phyloP scores from a whole-genome alignment of 2,113 vertebrate species.

The Chitala chitala region DNA sequence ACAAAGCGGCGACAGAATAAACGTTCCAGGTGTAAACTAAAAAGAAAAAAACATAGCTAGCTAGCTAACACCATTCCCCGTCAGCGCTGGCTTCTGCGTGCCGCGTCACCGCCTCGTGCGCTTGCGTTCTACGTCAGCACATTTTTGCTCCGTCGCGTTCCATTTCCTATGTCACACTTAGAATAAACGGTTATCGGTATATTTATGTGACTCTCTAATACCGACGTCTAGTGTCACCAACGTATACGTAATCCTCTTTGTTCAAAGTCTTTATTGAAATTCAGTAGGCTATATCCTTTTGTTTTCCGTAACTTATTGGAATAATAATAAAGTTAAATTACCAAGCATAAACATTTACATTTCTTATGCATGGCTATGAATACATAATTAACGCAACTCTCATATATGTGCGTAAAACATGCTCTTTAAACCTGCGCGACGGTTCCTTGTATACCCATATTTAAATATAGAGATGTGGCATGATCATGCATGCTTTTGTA shows the following conservation, averaged over 20 bases:
- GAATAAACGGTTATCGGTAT: neutral
- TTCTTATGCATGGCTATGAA: too few species aligned
- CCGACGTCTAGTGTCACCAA: too few species aligned
- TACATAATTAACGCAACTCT: too few species aligned
- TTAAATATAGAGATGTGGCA: neutral
- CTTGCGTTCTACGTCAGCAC: constrained; percentile 24
- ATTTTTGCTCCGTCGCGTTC: constrained; percentile 9
- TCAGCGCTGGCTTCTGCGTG: constrained; percentile 17
- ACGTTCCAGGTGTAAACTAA: constrained; percentile 21
- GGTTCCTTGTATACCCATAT: neutral
- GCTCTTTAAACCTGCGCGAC: neutral
- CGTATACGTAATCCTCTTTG: too few species aligned
- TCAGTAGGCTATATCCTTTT: too few species aligned
- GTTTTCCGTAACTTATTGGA: too few species aligned
- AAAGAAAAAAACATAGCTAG: constrained; percentile 19
- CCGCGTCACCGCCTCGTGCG: constrained; percentile 24
- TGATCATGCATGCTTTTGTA: neutral
- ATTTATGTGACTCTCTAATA: neutral
- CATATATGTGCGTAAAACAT: too few species aligned
- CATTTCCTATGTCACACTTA: neutral
- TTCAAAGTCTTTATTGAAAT: too few species aligned
- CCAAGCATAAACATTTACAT: neutral
- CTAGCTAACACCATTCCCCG: constrained; percentile 23
- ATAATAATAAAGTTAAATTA: neutral
- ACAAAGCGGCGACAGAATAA: constrained; percentile 9